Evolutionary conservation across 2,888 invertebrate species (phyloP).

Genomic region (Cancer borealis): DNA sequence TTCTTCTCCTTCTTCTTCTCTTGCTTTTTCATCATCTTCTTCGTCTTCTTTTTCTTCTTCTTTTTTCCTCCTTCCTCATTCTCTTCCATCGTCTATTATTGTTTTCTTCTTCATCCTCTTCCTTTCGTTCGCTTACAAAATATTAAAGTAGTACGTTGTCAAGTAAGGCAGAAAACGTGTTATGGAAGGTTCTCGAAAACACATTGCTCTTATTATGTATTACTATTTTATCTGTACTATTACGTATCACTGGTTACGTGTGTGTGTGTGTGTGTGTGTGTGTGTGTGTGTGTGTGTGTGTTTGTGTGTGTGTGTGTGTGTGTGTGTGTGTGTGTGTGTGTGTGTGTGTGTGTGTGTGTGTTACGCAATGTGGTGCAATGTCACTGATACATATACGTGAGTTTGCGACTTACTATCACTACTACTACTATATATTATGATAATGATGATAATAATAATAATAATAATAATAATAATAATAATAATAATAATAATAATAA

Average conservation of each 20-base stretch:
- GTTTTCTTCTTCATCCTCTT: too few relatives aligned
- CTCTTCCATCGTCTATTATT: too few relatives aligned
- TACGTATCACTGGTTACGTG: background rate
- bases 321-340: conserved; percentile 20
- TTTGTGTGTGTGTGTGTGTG: background rate
- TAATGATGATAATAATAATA: background rate
- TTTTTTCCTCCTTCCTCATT: too few relatives aligned
- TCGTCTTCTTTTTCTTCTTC: too few relatives aligned
- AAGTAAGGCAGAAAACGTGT: background rate
- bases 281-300: background rate
- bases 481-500: conserved; percentile 1
- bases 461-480: conserved; percentile 7
- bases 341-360: conserved; percentile 20
- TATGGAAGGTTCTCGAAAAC: background rate
- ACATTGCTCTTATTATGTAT: too few relatives aligned
- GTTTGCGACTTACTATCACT: background rate
- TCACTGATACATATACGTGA: background rate
- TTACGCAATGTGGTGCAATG: background rate
- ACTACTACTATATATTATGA: too few relatives aligned
- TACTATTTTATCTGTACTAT: too few relatives aligned
- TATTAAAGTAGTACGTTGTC: too few relatives aligned
- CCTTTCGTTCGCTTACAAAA: too few relatives aligned
- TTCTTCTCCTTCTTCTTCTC: background rate
- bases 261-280: conserved; percentile 22
- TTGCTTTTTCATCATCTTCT: too few relatives aligned